These are phyloP conservation scores for Patella caerulea DNA, from an alignment of 2,888 invertebrate species.

Conservation along the genomic window DNA sequence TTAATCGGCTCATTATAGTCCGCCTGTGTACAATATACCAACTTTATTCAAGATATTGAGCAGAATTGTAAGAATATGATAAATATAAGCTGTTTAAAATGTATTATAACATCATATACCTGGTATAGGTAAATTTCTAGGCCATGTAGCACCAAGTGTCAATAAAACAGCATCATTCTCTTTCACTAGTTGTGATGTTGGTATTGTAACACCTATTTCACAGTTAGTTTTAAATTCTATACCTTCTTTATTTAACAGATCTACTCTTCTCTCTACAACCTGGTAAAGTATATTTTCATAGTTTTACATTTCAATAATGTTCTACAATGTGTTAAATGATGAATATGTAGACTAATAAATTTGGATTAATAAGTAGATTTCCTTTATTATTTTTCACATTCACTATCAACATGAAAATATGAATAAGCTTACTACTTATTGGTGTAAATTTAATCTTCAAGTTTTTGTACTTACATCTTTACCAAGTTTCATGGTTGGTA, in stretches of 20 bases:
- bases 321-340: background rate
- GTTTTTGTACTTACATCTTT: slow-evolving; percentile 79
- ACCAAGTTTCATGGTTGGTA: slow-evolving; percentile 98
- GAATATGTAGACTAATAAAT: background rate
- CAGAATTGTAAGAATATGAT: too few species aligned
- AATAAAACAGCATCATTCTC: slow-evolving; percentile 90
- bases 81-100: background rate
- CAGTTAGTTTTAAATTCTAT: slow-evolving; percentile 89
- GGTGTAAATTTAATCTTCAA: too few species aligned
- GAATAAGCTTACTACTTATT: too few species aligned
- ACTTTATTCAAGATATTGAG: too few species aligned
- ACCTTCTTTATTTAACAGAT: slow-evolving; percentile 90
- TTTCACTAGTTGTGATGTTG: slow-evolving; percentile 77
- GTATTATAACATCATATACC: slow-evolving; percentile 52
- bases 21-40: too few species aligned
- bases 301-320: background rate
- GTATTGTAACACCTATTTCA: slow-evolving; percentile 91
- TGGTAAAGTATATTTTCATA: slow-evolving; percentile 39
- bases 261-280: slow-evolving; percentile 87
- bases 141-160: slow-evolving; percentile 96
- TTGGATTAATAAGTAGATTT: too few species aligned
- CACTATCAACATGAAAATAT: too few species aligned
- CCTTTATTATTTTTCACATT: too few species aligned
- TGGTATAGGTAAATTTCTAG: slow-evolving; percentile 82
- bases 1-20: too few species aligned